These are phyloP conservation scores for Bufotes viridis DNA, from an alignment of 2,797 vertebrate genomes.

Conservation along the genomic window DNA sequence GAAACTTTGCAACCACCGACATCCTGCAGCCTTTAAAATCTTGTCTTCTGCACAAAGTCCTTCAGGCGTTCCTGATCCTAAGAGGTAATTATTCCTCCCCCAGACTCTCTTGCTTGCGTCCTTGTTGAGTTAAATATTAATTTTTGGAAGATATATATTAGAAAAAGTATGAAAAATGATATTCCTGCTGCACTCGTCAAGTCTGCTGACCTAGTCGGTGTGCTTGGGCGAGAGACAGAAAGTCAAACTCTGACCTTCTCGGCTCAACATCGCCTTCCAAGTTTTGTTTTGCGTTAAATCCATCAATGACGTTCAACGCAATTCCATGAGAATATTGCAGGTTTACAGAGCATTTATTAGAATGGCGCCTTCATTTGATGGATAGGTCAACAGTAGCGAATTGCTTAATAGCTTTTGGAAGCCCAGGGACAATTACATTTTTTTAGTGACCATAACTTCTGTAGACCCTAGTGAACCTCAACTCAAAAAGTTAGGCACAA, in stretches of 20 bases:
- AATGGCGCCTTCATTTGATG: background rate
- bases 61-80: slow-evolving; percentile 47
- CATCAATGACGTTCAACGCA: background rate
- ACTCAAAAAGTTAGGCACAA: too few relatives aligned
- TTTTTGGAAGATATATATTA: slow-evolving; percentile 53
- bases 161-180: slow-evolving; percentile 52
- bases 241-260: background rate
- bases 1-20: slow-evolving; percentile 40
- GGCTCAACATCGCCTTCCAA: too few relatives aligned
- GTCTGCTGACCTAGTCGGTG: background rate
- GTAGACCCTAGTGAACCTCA: too few relatives aligned
- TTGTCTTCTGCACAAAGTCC: slow-evolving; percentile 45
- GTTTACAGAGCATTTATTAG: background rate
- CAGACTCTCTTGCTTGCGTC: slow-evolving; percentile 40
- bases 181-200: slow-evolving; percentile 3
- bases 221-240: background rate
- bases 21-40: slow-evolving; percentile 45
- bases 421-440: too few relatives aligned
- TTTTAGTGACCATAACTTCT: too few relatives aligned
- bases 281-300: too few relatives aligned
- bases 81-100: slow-evolving; percentile 58
- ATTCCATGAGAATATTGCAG: background rate
- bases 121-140: slow-evolving; percentile 56
- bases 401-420: background rate
- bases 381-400: background rate